A percentile compares a stretch with the other conserved stretches of the same genome.
phyloP scores from a whole-genome alignment of 2,113 vertebrate species.

The Cnemophilus loriae region DNA sequence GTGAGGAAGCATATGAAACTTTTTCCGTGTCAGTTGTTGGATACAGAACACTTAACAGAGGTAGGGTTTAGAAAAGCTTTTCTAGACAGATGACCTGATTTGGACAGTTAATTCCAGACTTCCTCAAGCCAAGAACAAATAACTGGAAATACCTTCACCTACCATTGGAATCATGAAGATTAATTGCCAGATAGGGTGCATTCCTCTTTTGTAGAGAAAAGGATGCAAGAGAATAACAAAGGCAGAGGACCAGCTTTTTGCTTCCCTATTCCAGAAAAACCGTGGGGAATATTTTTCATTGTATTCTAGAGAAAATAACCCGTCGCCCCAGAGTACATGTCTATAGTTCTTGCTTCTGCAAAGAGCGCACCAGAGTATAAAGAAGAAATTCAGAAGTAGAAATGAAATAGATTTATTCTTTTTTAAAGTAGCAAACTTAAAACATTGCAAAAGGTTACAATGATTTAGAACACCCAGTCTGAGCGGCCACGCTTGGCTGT shows the following conservation, averaged over 20 bases:
- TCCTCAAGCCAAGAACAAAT: neutral
- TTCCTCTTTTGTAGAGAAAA: neutral
- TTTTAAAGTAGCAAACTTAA: slow-evolving; percentile 55
- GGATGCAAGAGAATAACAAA: neutral
- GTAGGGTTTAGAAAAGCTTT: neutral
- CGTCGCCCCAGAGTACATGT: neutral
- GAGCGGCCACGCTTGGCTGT: slow-evolving; percentile 56
- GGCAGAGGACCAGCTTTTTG: neutral
- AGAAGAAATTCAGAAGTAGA: slow-evolving; percentile 37
- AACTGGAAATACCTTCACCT: neutral
- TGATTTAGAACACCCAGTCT: slow-evolving; percentile 59
- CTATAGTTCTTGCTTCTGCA: neutral
- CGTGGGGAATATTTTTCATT: neutral
- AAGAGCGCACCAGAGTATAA: neutral
- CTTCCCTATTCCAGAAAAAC: neutral
- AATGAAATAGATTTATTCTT: slow-evolving; percentile 14
- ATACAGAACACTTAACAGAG: neutral
- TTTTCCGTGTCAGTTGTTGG: neutral
- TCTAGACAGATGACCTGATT: neutral
- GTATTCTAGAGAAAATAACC: neutral
- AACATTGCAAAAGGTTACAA: slow-evolving; percentile 61
- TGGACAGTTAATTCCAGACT: slow-evolving; percentile 16
- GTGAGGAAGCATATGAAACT: neutral
- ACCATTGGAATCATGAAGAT: neutral
- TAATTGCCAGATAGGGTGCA: neutral